These are phyloP conservation scores for Eupithecia pulchellata DNA, from an alignment of 2,888 invertebrate species.

Conservation along the genomic window DNA sequence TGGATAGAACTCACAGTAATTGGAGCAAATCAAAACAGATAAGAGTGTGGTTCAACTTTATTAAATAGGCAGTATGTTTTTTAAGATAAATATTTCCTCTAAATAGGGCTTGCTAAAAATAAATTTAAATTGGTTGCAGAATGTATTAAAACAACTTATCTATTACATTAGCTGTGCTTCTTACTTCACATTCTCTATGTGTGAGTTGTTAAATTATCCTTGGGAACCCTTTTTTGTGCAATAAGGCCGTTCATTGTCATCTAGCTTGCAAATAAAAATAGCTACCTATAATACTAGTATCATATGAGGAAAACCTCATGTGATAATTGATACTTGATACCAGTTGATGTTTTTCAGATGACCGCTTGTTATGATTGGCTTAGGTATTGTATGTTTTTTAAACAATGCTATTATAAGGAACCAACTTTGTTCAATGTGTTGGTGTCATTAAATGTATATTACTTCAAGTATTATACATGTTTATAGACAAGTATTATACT, in stretches of 20 bases:
- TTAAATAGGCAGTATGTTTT: background rate
- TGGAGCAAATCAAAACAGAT: background rate
- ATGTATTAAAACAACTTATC: background rate
- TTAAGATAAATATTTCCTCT: background rate
- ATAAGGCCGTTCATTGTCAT: background rate
- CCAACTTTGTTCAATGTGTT: background rate
- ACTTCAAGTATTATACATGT: too few relatives aligned
- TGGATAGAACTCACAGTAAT: background rate
- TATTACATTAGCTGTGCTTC: background rate
- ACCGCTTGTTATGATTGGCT: background rate
- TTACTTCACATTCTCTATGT: background rate
- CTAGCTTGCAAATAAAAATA: background rate
- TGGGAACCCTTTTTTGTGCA: background rate
- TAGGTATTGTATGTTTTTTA: background rate
- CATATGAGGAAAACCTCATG: background rate
- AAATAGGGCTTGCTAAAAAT: background rate
- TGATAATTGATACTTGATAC: too few relatives aligned
- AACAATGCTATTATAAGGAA: background rate
- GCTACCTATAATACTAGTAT: background rate
- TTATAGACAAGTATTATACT: too few relatives aligned
- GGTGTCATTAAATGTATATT: background rate
- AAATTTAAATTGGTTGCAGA: background rate
- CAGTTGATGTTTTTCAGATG: background rate
- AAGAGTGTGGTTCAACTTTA: background rate
- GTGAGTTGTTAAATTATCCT: background rate